Conservation (phyloP, 2,113 vertebrate genomes). For the Beaufortia kweichowensis region DNA sequence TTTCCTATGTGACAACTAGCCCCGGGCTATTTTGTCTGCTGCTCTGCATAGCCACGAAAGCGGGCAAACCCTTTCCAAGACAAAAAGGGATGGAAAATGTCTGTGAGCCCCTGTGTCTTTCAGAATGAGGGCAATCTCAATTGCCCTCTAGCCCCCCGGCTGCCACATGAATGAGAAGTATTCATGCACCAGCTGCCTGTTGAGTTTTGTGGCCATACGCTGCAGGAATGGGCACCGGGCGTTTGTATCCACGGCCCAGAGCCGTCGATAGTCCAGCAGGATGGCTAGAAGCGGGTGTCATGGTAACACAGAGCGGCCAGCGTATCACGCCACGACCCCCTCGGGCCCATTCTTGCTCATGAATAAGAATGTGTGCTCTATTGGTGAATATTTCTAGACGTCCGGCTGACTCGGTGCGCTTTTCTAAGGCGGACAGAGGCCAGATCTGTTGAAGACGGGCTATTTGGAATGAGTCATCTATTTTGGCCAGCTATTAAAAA, state of each 20-base stretch:
- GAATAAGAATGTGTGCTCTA: slow-evolving; percentile 35
- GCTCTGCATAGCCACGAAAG: neutral
- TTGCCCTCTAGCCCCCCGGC: slow-evolving; percentile 58
- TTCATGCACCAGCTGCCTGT: slow-evolving; percentile 63
- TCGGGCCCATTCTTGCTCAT: slow-evolving; percentile 25
- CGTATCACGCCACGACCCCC: slow-evolving; percentile 46
- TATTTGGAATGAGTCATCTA: neutral
- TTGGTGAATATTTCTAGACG: slow-evolving; percentile 20
- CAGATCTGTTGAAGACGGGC: slow-evolving; percentile 12
- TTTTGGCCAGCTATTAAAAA: neutral
- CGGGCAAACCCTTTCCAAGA: neutral
- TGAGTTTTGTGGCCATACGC: slow-evolving; percentile 42
- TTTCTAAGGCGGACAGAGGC: neutral
- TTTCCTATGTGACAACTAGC: no score
- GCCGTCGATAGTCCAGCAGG: slow-evolving; percentile 26
- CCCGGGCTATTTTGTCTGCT: neutral
- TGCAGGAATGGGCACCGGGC: slow-evolving; percentile 34
- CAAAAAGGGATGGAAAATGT: slow-evolving; percentile 13
- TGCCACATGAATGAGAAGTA: slow-evolving; percentile 67
- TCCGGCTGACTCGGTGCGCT: slow-evolving; percentile 29
- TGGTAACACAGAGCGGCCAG: slow-evolving; percentile 46
- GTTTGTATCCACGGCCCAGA: slow-evolving; percentile 21
- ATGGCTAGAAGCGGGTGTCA: slow-evolving; percentile 35
- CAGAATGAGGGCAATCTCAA: slow-evolving; percentile 61
- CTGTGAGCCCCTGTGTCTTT: slow-evolving; percentile 6